A percentile compares a stretch with the other conserved stretches of the same genome.
Conservation (phyloP, 2,888 invertebrate species). For the Eumacrocentrus americanus region DNA sequence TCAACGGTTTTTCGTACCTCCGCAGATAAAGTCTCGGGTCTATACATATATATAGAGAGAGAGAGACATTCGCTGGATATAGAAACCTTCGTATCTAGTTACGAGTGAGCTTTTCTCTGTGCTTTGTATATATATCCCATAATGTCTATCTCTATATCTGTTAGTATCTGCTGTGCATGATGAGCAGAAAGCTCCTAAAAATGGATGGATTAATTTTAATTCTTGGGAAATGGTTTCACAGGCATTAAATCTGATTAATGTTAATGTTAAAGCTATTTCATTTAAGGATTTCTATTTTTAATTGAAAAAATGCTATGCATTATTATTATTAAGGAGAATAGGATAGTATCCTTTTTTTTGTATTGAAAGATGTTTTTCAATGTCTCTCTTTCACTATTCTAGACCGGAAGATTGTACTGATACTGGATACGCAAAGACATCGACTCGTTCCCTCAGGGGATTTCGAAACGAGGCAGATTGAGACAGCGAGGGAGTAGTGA, state of each 20-base stretch:
- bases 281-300: too few species aligned
- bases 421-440: constrained; percentile 13
- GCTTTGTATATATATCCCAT: not conserved
- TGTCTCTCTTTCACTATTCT: not conserved
- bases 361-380: not conserved
- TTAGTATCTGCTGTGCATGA: not conserved
- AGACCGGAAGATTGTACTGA: not conserved
- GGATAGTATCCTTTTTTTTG: too few species aligned
- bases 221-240: too few species aligned
- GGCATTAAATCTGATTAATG: too few species aligned
- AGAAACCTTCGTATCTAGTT: constrained; percentile 6
- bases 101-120: constrained; percentile 5
- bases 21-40: not conserved
- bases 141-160: not conserved
- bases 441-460: constrained; percentile 5
- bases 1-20: constrained; percentile 6
- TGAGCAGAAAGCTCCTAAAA: too few species aligned
- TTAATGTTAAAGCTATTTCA: too few species aligned
- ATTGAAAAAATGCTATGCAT: too few species aligned
- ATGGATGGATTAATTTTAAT: too few species aligned
- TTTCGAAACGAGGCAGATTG: constrained; percentile 9
- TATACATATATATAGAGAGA: not conserved
- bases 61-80: too few species aligned
- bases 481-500: constrained; percentile 11
- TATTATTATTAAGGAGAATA: not conserved